phyloP scores from a whole-genome alignment of 1,140 invertebrate genomes.

The Apis cerana region DNA sequence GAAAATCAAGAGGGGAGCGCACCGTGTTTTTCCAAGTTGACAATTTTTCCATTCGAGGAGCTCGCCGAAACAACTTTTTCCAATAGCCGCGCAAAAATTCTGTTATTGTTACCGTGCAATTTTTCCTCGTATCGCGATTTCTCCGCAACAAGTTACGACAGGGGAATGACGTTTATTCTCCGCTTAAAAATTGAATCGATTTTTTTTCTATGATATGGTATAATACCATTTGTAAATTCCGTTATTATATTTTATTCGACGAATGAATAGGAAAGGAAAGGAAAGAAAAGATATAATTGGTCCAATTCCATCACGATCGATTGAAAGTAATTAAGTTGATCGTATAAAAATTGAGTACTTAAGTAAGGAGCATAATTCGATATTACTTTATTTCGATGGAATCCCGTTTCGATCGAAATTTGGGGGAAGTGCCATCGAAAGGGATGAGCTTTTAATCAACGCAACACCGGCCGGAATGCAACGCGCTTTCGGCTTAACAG shows the following conservation, averaged over 20 bases:
- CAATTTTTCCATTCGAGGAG: neutral
- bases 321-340: too few species aligned
- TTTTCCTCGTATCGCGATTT: neutral
- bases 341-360: too few species aligned
- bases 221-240: neutral
- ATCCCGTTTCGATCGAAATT: neutral
- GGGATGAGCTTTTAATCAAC: conserved; percentile 25
- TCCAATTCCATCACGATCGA: neutral
- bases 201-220: neutral
- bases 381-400: neutral
- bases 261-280: neutral
- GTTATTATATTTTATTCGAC: neutral
- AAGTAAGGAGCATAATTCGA: too few species aligned
- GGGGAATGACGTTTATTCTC: neutral
- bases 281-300: neutral
- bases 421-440: neutral
- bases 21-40: neutral
- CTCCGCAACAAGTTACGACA: conserved; percentile 12
- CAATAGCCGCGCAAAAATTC: neutral
- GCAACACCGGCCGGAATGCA: conserved; percentile 12
- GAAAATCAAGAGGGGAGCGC: neutral
- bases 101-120: neutral
- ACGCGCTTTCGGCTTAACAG: conserved; percentile 21
- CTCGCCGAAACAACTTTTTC: conserved; percentile 1
- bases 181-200: neutral